phyloP scores from a whole-genome alignment of 2,797 vertebrate genomes.

The Allochrocebus solatus region DNA sequence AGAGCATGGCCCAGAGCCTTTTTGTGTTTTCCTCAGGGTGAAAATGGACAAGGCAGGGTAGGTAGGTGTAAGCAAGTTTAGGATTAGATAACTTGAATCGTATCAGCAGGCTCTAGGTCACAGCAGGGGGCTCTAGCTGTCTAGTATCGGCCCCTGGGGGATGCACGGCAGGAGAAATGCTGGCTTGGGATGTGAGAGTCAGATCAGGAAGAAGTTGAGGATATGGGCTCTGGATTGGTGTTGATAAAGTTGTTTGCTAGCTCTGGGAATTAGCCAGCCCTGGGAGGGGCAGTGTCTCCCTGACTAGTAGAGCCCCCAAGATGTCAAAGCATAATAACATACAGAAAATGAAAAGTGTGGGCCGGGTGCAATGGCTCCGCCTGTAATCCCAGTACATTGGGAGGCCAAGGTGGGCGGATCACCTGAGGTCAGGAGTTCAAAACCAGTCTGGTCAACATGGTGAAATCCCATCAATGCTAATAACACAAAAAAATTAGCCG shows the following conservation, averaged over 20 bases:
- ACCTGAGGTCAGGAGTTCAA: background rate
- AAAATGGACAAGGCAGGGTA: background rate
- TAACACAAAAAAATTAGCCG: background rate
- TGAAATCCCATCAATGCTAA: background rate
- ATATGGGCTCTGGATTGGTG: background rate
- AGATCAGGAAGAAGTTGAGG: background rate
- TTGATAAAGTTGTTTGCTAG: background rate
- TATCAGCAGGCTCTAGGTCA: background rate
- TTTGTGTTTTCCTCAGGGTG: background rate
- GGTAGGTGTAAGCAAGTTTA: too few relatives aligned
- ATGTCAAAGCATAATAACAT: background rate
- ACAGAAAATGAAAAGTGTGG: background rate
- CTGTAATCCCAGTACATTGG: background rate
- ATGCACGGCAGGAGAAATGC: background rate
- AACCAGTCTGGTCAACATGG: background rate
- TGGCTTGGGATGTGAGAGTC: background rate
- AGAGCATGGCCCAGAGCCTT: background rate
- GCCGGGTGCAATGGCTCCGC: background rate
- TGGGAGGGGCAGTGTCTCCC: background rate
- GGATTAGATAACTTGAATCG: too few relatives aligned
- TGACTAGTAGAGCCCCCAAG: background rate
- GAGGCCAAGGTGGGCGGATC: background rate
- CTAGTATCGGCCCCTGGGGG: background rate
- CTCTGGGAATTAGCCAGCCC: background rate
- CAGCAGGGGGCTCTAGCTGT: background rate